Conservation (phyloP, 2,888 invertebrate species). For the Celastrina argiolus region DNA sequence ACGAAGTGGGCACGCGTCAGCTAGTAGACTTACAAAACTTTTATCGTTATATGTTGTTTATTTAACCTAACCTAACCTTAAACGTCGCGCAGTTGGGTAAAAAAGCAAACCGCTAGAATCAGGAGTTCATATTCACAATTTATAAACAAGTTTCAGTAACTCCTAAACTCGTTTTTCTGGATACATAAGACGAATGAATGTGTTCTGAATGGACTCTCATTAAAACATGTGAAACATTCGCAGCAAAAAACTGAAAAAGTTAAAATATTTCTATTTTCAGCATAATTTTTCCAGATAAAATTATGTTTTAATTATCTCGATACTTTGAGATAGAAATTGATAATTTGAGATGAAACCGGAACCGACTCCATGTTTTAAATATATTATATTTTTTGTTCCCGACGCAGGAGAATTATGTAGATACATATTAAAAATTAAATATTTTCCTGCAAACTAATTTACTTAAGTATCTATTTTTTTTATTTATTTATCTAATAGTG, state of each 20-base stretch:
- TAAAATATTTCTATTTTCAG: neutral
- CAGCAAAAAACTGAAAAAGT: neutral
- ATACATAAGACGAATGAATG: neutral
- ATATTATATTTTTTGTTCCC: neutral
- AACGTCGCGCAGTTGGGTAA: too few species aligned
- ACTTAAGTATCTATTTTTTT: too few species aligned
- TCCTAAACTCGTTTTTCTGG: neutral
- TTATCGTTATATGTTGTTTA: too few species aligned
- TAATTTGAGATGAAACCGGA: neutral
- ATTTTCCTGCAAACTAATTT: too few species aligned
- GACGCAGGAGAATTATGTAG: too few species aligned
- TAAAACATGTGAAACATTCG: neutral
- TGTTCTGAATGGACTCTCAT: slow-evolving; percentile 1
- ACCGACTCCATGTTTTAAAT: neutral
- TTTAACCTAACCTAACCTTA: too few species aligned
- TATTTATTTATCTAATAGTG: too few species aligned
- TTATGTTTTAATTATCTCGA: neutral
- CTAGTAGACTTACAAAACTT: too few species aligned
- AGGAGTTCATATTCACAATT: too few species aligned
- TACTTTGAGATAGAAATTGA: neutral
- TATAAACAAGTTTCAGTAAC: neutral
- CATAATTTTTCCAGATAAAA: neutral
- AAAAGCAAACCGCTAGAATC: too few species aligned
- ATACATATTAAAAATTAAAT: too few species aligned
- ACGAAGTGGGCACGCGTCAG: too few species aligned